A percentile compares a stretch with the other conserved stretches of the same genome.
These are phyloP conservation scores for Characodon lateralis DNA, from an alignment of 2,797 vertebrate species.

Conservation along the genomic window DNA sequence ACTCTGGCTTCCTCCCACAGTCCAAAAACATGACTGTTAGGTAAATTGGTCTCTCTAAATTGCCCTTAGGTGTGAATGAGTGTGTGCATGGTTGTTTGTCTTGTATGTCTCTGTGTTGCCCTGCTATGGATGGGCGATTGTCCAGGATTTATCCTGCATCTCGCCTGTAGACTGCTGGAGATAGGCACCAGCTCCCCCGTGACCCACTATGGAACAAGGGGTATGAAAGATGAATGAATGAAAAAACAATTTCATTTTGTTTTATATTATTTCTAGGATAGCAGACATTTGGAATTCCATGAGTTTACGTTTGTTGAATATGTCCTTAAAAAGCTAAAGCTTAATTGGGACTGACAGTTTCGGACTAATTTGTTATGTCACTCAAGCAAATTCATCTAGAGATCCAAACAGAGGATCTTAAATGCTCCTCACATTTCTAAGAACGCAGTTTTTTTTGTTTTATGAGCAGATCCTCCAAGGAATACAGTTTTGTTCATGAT, in stretches of 20 bases:
- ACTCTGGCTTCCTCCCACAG: no score
- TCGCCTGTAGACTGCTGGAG: no score
- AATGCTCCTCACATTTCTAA: conserved; percentile 17
- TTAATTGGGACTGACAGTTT: conserved; percentile 48
- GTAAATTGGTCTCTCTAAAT: no score
- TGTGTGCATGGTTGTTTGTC: no score
- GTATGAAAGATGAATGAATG: no score
- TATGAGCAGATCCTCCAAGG: background rate
- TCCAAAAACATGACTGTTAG: no score
- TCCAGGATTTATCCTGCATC: no score
- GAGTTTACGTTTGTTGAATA: background rate
- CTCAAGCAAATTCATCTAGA: conserved; percentile 41
- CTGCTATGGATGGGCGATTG: no score
- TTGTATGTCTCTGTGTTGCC: no score
- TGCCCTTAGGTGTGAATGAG: no score
- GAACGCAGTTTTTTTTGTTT: conserved; percentile 22
- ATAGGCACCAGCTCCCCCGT: no score
- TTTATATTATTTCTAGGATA: background rate
- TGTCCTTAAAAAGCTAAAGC: conserved; percentile 25
- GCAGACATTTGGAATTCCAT: background rate
- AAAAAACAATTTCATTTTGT: background rate
- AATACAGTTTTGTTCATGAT: conserved; percentile 40
- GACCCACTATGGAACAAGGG: no score
- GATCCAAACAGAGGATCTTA: conserved; percentile 41
- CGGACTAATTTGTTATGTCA: conserved; percentile 20